Evolutionary conservation across 2,113 vertebrate genomes (phyloP).

Genomic region (Atlantisia rogersi): DNA sequence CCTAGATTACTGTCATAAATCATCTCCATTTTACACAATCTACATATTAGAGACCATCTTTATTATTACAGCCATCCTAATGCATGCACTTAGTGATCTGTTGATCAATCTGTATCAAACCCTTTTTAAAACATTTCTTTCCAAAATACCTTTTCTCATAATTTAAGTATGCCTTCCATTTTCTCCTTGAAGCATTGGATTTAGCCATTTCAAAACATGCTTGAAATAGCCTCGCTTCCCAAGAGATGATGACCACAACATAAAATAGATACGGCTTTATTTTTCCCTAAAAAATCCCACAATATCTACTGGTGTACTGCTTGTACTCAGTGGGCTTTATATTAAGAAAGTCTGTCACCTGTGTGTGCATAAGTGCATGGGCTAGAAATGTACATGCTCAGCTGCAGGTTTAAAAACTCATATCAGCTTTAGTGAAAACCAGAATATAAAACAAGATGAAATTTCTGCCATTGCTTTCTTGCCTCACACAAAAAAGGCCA

Average conservation of each 20-base stretch:
- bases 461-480: not conserved
- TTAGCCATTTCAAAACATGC: not conserved
- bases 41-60: not conserved
- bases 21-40: not conserved
- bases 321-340: not conserved
- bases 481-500: not conserved
- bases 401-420: not conserved
- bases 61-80: not conserved
- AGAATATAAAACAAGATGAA: not conserved
- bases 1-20: not conserved
- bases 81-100: not conserved
- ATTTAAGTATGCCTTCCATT: not conserved
- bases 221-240: not conserved
- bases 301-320: not conserved
- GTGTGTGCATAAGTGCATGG: not conserved
- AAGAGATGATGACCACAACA: not conserved
- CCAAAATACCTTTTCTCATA: not conserved
- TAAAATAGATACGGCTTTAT: not conserved
- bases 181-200: not conserved
- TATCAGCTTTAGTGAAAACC: not conserved
- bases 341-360: not conserved
- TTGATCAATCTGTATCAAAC: not conserved
- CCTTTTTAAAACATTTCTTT: not conserved
- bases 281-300: not conserved
- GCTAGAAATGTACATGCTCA: not conserved